Evolutionary conservation across 2,888 invertebrate genomes (phyloP), one percentile per base, ranked within the genome.

Genomic region (Morpho deidamia): DNA sequence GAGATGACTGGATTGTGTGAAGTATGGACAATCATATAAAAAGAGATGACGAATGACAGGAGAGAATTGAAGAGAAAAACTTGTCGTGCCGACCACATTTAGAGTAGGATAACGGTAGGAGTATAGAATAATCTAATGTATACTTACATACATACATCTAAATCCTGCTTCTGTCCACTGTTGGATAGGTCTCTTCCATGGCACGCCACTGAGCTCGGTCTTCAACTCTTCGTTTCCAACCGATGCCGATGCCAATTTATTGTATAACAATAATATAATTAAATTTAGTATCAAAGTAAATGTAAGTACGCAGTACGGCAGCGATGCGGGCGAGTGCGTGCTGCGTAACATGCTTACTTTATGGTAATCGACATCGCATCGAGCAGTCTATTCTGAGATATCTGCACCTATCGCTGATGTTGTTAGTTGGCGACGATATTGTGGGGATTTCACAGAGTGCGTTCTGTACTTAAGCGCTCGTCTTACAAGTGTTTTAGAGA

Each of bases 301-400:
- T 10, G 9, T 33, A 14, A 51, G 37, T 4, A 46, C 11, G 38
- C 44, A 34, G 41, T 45, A 35, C 23, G 12, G 44, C 11, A 8
- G 47, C 11, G 37, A 37, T 43, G 43, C 35, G 39, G 47, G 42
- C 23, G 33, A n/a, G n/a, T 11, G 32, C 40, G 9, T n/a, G 8
- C 8, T 14, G 44, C 38, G 46, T 52, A 41, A 52, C 37, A 41
- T 46, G 42, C 11, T 14, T 42, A 47, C 38, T 53, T 53, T 53
- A 53, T 53, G 47, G 32, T 47, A 47, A 53, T 41, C 50, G 50
- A 55, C 45, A 37, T 37, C 42, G 11, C 47, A 53, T 43, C 47
- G 33, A 35, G 33, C 33, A 43, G 38, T 33, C 53, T 48, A 53
- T 53, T 43, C 53, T 14, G 10, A 38, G 53, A 47, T 53, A 53